Evolutionary conservation across 2,113 vertebrate species (phyloP), one percentile per base, ranked within the genome.

Genomic region (Pangasianodon gigas): DNA sequence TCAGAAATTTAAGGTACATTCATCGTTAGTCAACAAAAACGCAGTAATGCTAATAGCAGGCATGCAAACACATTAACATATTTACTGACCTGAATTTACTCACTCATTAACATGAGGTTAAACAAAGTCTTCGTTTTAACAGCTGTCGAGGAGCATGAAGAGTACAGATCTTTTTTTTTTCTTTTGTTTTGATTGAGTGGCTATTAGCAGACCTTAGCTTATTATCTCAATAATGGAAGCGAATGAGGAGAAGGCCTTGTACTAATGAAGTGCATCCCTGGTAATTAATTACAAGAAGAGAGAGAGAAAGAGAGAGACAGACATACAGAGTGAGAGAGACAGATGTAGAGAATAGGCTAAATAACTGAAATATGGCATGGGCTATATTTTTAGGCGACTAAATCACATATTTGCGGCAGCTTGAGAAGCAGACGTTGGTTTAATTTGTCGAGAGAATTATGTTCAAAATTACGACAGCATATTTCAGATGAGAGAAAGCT

Each of bases 181-280:
- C 21, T 26, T 74, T 32, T 81, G 86, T 87, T 88, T 88, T 91
- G 83, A 91, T 91, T 86, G 86, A 92, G 87, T 54, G 79, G 84
- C 91, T 89, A 92, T 92, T 92, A 90, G 79, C 75, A 74, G 74
- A 89, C 65, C 90, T 85, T 81, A 79, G 85, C 87, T 88, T 92
- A 88, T 92, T 90, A 92, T 90, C 71, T 81, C 87, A 84, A 79
- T 89, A 89, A 90, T 92, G 69, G 81, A 92, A 89, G 77, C 46
- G 89, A 92, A 90, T 87, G 89, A 90, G 84, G 82, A 51, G 84
- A 90, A 56, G 77, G 77, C 90, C 88, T 88, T 56, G 79, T 89
- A 84, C 91, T 92, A 92, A 92, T 92, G 91, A 90, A 92, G 89
- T 84, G 87, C 69, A 44, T 92, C 91, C 77, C 81, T 84, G 18